Base-by-base conservation (phyloP, 2,888 invertebrate genomes). In the Pollenia labialis region DNA sequence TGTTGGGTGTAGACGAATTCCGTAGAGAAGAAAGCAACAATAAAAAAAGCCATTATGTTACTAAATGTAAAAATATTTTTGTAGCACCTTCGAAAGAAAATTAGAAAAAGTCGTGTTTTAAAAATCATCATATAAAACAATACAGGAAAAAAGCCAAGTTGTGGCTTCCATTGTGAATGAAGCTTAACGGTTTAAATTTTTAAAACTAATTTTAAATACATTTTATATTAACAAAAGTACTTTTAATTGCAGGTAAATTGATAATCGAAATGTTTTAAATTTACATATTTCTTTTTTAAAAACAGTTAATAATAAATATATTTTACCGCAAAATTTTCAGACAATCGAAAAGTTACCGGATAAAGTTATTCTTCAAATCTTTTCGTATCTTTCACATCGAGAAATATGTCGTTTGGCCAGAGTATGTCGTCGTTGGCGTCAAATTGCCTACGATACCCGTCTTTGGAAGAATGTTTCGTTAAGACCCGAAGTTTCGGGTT, bases 341-440 rank as follows among this genome's bases (percentile, higher is more conserved):
- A 98, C 98, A 7, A 98, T 98, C 92, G 98, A 98, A 93, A 98
- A 99, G 93, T 95, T 99, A 52, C 99, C 99, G 12, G 99, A 99
- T 93, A 99, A 99, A 94, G 97, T 99, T 46, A 94, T 99, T 54
- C 94, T 99, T 88, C 96, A 97, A 92, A 97, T 99, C 91, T 99
- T 99, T 94, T 97, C 97, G 62, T 99, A 98, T 94, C 94, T 99
- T 88, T 95, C 97, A 44, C 99, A 99, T 92, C 96, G 97, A 84
- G 98, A 99, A 94, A 97, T 99, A 93, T 97, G 98, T 93, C 96
- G 97, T 46, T 96, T 99, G 95, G 99, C 99, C 0, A 95, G 97
- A 88, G 98, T 99, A 3, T 99, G 99, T 94, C 97, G 97, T 92
- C 96, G 98, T 93, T 99, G 99, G 99, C 95, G 99, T 12, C 95